Base-by-base conservation (phyloP, 64 coral and sea anemone species). In the Montipora sp. region DNA sequence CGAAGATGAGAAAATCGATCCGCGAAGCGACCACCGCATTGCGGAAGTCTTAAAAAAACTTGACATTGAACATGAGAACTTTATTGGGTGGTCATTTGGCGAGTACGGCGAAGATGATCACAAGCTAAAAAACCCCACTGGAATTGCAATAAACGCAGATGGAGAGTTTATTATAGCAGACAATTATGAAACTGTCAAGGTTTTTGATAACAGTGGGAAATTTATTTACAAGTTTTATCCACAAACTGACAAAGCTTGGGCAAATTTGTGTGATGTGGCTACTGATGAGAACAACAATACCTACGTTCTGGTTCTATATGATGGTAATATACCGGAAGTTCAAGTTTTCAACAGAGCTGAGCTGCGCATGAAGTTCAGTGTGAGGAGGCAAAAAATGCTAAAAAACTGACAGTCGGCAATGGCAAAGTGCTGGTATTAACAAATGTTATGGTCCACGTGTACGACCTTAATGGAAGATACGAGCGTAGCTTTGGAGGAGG, bases 171-270 rank as follows among this genome's bases (percentile, higher is more conserved):
- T 78, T n/a, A n/a, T 78, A 78, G 77, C 1, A 78, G 77, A 78
- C 4, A 11, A 7, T 21, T 3, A 5, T 11, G 14, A 77, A 47
- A 78, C 46, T 7, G 14, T 78, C 14, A 78, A 78, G 44, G 44
- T 49, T 14, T 78, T 78, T n/a, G 75, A 78, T 14, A 78, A 14
- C n/a, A 83, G 18, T 8, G 92, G 92, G 11, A 77, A 94, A 23
- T 90, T 94, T 67, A 11, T 78, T 1, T 11, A 21, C 8, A 7
- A 24, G 15, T 58, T 89, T 4, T 8, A 57, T 57, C 53, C 3
- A 36, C 78, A 73, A 10, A 73, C 24, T 27, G 24, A 27, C 24
- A 27, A 27, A 0, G 24, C 24, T 27, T 24, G 19, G 14, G 21
- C 58, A 65, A 45, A 27, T 2, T 21, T 65, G 16, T 11, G 15